A percentile compares a stretch with the other conserved stretches of the same genome.
Conservation (phyloP, 2,797 vertebrate genomes). For the Rhinichthys osculus region DNA sequence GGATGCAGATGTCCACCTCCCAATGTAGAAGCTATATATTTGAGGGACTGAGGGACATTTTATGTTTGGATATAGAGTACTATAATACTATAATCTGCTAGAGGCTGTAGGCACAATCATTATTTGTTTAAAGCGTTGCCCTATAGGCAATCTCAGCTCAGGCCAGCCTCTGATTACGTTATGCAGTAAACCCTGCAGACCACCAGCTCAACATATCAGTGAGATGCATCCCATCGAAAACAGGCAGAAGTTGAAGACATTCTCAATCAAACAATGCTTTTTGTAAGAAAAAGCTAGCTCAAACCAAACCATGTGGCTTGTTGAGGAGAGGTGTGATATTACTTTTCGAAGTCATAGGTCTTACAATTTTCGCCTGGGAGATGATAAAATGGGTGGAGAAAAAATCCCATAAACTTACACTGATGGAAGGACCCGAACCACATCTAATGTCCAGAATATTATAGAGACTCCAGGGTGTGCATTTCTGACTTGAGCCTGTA, state of each 20-base stretch:
- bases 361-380: conserved; percentile 23
- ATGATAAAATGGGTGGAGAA: background rate
- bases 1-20: background rate
- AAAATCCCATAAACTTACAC: conserved; percentile 1
- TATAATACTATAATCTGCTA: conserved; percentile 19
- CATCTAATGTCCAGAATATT: background rate
- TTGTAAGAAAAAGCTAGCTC: conserved; percentile 8
- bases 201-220: conserved; percentile 26
- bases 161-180: conserved; percentile 32
- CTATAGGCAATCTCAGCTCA: conserved; percentile 33
- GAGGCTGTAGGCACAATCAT: conserved; percentile 34
- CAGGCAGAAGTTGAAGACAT: background rate
- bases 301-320: background rate
- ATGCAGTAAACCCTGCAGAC: conserved; percentile 35
- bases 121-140: conserved; percentile 40
- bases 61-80: background rate
- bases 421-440: background rate
- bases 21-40: background rate
- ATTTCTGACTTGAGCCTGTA: background rate
- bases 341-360: conserved; percentile 23
- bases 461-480: background rate
- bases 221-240: conserved; percentile 9
- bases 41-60: background rate
- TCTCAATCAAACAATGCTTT: background rate
- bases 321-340: conserved; percentile 28